phyloP scores from a whole-genome alignment of 2,113 vertebrate genomes.

The Apaloderma vittatum region DNA sequence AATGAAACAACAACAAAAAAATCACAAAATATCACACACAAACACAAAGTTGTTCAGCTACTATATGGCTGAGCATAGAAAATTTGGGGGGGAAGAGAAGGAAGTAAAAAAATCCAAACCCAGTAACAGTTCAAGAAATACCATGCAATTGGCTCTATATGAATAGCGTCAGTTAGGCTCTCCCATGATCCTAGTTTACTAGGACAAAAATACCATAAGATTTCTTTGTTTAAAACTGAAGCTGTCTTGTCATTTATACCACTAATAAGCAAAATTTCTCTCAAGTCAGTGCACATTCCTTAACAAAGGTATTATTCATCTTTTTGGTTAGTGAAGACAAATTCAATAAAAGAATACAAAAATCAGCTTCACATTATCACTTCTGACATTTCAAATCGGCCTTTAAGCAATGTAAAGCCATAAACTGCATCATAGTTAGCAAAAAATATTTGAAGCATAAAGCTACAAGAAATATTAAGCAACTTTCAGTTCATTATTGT shows the following conservation, averaged over 20 bases:
- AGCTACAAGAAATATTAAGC: background rate
- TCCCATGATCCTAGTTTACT: background rate
- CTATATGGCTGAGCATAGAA: background rate
- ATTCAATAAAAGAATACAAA: background rate
- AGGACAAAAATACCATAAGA: rapidly evolving
- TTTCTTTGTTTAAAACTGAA: background rate
- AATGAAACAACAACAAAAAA: background rate
- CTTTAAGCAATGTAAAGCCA: background rate
- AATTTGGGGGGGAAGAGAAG: rapidly evolving
- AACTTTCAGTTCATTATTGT: background rate
- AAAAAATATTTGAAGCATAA: background rate
- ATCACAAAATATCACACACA: background rate
- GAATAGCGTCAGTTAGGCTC: background rate
- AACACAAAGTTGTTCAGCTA: background rate
- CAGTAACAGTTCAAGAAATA: background rate
- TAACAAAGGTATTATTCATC: background rate
- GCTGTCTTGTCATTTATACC: background rate
- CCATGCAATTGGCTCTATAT: background rate
- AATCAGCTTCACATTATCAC: background rate
- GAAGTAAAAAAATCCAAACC: background rate
- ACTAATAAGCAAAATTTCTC: background rate
- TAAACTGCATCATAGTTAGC: background rate
- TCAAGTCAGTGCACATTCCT: background rate
- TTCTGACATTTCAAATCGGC: background rate
- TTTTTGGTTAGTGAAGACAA: background rate